A percentile compares a stretch with the other conserved stretches of the same genome.
Conservation (phyloP, 2,797 vertebrate species). For the Thamnophis elegans region DNA sequence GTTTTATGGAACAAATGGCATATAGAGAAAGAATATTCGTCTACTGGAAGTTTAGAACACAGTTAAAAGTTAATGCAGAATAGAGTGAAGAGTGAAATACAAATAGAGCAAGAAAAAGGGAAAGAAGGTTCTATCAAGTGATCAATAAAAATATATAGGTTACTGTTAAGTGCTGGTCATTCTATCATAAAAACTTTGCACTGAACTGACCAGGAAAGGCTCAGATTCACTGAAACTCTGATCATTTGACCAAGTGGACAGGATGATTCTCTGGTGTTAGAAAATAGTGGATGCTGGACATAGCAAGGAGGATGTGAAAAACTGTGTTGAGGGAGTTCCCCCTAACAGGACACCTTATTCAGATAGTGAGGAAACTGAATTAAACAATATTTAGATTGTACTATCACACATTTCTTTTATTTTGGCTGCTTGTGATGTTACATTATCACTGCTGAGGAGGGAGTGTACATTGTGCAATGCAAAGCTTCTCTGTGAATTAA, state of each 20-base stretch:
- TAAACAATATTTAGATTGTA: constrained; percentile 50
- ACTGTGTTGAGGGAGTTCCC: constrained; percentile 29
- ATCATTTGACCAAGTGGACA: not conserved
- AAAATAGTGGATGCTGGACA: not conserved
- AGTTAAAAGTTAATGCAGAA: not conserved
- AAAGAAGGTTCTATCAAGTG: not conserved
- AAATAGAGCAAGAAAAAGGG: not conserved
- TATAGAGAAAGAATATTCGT: not conserved
- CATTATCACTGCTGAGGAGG: constrained; percentile 48
- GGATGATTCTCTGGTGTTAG: not conserved
- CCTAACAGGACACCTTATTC: constrained; percentile 41
- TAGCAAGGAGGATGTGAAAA: constrained; percentile 2
- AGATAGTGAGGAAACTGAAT: constrained; percentile 39
- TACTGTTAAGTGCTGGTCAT: not conserved
- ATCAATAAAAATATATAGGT: not conserved
- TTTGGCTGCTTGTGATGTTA: constrained; percentile 59
- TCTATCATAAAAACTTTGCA: not conserved
- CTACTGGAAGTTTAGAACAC: not conserved
- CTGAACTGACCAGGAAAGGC: not conserved
- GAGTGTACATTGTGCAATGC: constrained; percentile 35
- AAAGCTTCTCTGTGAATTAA: constrained; percentile 61
- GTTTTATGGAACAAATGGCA: not conserved
- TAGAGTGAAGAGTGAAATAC: not conserved
- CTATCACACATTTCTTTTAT: constrained; percentile 50
- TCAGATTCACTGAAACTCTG: not conserved